These are phyloP conservation scores for Metallyticus violacea DNA, from an alignment of 2,888 invertebrate species.

Conservation along the genomic window DNA sequence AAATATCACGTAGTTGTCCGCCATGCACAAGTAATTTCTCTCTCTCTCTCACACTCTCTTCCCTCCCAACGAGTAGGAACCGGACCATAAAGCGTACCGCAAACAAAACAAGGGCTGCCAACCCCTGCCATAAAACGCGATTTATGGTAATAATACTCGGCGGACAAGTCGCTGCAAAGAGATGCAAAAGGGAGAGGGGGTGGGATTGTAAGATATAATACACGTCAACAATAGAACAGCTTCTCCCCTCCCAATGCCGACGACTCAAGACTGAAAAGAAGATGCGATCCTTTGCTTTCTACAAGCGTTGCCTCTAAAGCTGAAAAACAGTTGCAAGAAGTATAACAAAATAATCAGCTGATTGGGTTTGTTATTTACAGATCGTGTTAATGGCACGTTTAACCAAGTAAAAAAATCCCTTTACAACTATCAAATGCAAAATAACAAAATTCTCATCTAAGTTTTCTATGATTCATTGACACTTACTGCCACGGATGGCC, in stretches of 20 bases:
- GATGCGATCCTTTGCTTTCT: background rate
- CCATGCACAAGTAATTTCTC: background rate
- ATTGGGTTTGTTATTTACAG: too few species aligned
- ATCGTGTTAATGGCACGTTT: too few species aligned
- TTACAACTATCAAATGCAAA: too few species aligned
- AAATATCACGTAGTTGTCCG: background rate
- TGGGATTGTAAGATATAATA: background rate
- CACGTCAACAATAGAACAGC: background rate
- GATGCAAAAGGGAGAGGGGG: background rate
- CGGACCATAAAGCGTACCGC: background rate
- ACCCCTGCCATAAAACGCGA: constrained; percentile 15
- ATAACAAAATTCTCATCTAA: too few species aligned
- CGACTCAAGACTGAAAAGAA: background rate
- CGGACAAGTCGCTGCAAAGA: background rate
- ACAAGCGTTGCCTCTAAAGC: background rate
- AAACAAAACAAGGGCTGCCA: background rate
- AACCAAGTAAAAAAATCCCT: too few species aligned
- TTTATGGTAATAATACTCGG: constrained; percentile 20
- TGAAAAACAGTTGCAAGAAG: too few species aligned
- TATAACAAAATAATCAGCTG: too few species aligned
- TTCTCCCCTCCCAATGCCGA: background rate
- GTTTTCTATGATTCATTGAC: too few species aligned
- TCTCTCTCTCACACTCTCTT: background rate
- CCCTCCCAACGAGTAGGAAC: background rate
- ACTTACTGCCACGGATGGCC: too few species aligned